Evolutionary conservation across 2,888 invertebrate genomes (phyloP).

Genomic region (Drosophila pegasa): DNA sequence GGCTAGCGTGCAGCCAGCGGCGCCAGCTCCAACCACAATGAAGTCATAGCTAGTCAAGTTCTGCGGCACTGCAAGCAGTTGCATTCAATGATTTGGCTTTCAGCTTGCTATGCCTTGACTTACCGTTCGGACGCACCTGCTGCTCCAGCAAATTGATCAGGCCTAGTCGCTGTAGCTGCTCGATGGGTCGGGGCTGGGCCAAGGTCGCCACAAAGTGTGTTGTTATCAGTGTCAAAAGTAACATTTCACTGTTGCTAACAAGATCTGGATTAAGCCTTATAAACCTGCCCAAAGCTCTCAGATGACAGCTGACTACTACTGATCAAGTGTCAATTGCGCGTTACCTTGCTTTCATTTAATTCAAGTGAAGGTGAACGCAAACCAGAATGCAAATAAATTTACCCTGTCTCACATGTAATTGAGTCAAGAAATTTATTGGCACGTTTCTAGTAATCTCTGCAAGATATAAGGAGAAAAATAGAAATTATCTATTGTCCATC

Average conservation of each 20-base stretch:
- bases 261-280: slow-evolving; percentile 19
- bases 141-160: slow-evolving; percentile 59
- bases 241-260: slow-evolving; percentile 41
- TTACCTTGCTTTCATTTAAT: not conserved
- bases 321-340: not conserved
- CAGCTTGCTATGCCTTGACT: not conserved
- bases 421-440: too few species aligned
- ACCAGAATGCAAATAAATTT: not conserved
- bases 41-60: slow-evolving; percentile 90
- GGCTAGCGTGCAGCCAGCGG: slow-evolving; percentile 88
- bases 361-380: not conserved
- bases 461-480: not conserved
- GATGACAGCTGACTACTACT: not conserved
- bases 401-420: too few species aligned
- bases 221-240: slow-evolving; percentile 33
- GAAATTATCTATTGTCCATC: not conserved
- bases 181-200: slow-evolving; percentile 32
- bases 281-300: slow-evolving; percentile 13
- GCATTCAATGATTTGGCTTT: not conserved
- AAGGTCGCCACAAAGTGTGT: slow-evolving; percentile 10
- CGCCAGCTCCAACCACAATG: slow-evolving; percentile 93
- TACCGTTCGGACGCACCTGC: slow-evolving; percentile 56
- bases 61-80: slow-evolving; percentile 44
- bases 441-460: too few species aligned
- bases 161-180: slow-evolving; percentile 58